Conservation (phyloP, 2,113 vertebrate genomes). For the Dendrocopos noguchii region DNA sequence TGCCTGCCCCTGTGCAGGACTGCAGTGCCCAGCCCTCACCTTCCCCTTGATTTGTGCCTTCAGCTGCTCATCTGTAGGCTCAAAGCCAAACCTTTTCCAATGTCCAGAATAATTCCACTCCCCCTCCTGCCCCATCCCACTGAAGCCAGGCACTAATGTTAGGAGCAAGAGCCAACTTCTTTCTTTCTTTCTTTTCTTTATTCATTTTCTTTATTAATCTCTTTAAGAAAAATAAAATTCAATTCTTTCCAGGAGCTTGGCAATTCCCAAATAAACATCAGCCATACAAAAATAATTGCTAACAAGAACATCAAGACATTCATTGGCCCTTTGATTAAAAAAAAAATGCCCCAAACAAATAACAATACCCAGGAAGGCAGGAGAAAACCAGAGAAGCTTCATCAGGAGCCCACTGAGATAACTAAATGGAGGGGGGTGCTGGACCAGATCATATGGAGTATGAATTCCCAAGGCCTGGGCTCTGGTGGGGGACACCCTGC, state of each 20-base stretch:
- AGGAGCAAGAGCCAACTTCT: background rate
- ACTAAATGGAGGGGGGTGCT: background rate
- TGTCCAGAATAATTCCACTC: background rate
- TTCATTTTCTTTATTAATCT: conserved; percentile 14
- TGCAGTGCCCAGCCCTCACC: background rate
- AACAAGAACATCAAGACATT: background rate
- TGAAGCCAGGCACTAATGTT: background rate
- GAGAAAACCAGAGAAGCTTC: background rate
- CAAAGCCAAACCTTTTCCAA: background rate
- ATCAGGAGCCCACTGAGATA: background rate
- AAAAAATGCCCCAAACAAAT: background rate
- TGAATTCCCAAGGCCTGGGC: background rate
- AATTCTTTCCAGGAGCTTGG: background rate
- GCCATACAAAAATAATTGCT: conserved; percentile 38
- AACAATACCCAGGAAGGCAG: background rate
- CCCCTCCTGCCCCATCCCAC: rapidly evolving
- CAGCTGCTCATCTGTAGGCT: background rate
- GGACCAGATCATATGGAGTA: background rate
- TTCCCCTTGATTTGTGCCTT: background rate
- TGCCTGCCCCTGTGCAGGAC: background rate
- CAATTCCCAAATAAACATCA: background rate
- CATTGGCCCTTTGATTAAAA: background rate
- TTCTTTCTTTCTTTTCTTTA: conserved; percentile 23
- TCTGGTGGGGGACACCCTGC: background rate
- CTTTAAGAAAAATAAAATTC: background rate